These are phyloP conservation scores for Andrena praecox DNA, from an alignment of 2,888 invertebrate genomes.

Conservation along the genomic window DNA sequence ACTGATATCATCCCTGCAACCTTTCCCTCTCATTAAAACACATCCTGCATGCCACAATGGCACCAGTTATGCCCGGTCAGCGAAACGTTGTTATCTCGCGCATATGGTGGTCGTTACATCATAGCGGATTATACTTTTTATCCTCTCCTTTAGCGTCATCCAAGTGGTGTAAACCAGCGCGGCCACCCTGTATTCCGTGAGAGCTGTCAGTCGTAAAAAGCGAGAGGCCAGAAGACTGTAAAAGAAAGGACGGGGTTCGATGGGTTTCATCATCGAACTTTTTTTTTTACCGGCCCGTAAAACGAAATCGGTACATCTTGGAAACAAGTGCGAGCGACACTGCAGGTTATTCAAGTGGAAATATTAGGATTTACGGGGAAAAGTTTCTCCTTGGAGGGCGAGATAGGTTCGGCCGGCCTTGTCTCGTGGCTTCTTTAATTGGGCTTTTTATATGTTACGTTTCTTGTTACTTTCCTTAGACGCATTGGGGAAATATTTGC, in stretches of 20 bases:
- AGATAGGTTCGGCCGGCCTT: slow-evolving; percentile 16
- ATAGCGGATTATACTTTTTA: slow-evolving; percentile 50
- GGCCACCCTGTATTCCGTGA: slow-evolving; percentile 43
- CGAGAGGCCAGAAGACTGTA: slow-evolving; percentile 40
- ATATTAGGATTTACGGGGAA: slow-evolving; percentile 48
- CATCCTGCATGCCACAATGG: not conserved
- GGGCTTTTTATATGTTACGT: slow-evolving; percentile 9
- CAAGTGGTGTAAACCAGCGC: slow-evolving; percentile 55
- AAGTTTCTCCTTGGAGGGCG: slow-evolving; percentile 9
- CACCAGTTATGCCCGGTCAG: not conserved
- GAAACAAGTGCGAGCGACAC: slow-evolving; percentile 56
- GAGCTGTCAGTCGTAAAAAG: slow-evolving; percentile 68
- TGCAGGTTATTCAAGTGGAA: slow-evolving; percentile 38
- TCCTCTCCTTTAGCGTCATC: slow-evolving; percentile 42
- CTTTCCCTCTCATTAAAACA: not conserved
- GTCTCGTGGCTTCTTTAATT: slow-evolving; percentile 13
- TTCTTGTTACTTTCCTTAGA: not conserved
- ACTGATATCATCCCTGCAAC: not conserved
- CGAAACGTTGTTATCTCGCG: not conserved
- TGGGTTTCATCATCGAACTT: slow-evolving; percentile 62
- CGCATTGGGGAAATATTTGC: too few relatives aligned
- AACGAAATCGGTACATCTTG: slow-evolving; percentile 58
- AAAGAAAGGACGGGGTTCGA: slow-evolving; percentile 47
- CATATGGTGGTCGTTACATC: slow-evolving; percentile 45
- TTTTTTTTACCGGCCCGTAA: slow-evolving; percentile 41